Base-by-base conservation (phyloP, 1,140 invertebrate species). In the Archegozetes longisetosus region DNA sequence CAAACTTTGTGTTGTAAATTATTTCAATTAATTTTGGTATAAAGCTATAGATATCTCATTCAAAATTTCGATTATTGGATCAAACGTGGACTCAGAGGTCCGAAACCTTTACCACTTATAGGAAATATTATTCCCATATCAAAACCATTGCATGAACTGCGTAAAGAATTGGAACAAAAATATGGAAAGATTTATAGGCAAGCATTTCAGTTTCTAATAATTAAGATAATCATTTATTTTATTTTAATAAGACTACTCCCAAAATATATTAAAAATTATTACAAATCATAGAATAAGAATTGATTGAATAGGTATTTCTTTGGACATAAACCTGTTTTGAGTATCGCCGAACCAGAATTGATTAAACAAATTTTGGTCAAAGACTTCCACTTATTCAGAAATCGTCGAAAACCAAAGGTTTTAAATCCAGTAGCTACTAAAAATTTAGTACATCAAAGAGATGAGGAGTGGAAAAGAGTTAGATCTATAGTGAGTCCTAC, bases 401-500 rank as follows among this genome's bases (percentile, higher is more conserved):
- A 60, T 60, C 58, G 40, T 20, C 9, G 13, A n/a, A 17, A 40
- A 20, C 13, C 54, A 1, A 26, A 50, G 2, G 51, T n/a, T 47
- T 20, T 13, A 22, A 1, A 47, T 27, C 1, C 4, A 55, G 26
- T 58, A 2, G 2, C 13, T 3, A 2, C 12, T 14, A n/a, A 40
- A 3, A 59, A 32, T 40, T 23, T 60, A n/a, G 25, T 60, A 6
- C 13, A n/a, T 2, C n/a, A n/a, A 40, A 24, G 32, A 14, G 17
- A 46, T 40, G 57, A 2, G 2, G 20, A 40, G 61, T 81, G 79
- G 80, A 73, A 70, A 51, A 69, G 67, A 29, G 55, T 81, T 0
- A 68, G 78, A 28, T 63, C 67, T 0, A 77, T 77, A 57, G 57
- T 81, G 2, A 74, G 74, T 0, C 78, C 79, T 0, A 73, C 75